Evolutionary conservation across 2,797 vertebrate genomes (phyloP), one percentile per base, ranked within the genome.

Genomic region (Channallabes apus): DNA sequence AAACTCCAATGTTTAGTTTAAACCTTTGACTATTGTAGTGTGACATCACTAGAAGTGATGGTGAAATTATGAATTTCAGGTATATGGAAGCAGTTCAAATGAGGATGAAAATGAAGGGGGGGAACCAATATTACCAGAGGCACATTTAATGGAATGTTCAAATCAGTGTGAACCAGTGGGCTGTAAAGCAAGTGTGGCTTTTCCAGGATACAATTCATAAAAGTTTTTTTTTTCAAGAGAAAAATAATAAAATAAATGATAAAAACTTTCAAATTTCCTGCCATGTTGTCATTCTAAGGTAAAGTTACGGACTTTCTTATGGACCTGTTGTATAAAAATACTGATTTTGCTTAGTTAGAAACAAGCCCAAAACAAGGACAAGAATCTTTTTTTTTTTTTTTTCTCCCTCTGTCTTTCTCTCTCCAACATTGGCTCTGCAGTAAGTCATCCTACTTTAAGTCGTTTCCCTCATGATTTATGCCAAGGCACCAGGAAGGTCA

Each of bases 391-490:
- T 73, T 17, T 29, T 88, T 15, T 78, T 20, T 82, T n/a, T n/a
- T n/a, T n/a, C 12, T 77, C 41, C 58, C 0, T 11, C 14, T 32
- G 6, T 14, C 17, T 41, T 32, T 79, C 1, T 24, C 27, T 71
- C 15, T 15, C n/a, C 77, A 15, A 67, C 46, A 22, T 59, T 15
- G 18, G 11, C 18, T 17, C 65, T 82, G 64, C 41, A 32, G 18
- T 81, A 27, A 80, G 38, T 11, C 78, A 54, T 14, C 27, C 68
- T 27, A 71, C 84, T 51, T 17, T 54, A 65, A 69, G 11, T 68
- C 24, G 51, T 41, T 81, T 80, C 71, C 68, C 5, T 20, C 27
- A 14, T 67, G 71, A 89, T 88, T 86, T 85, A 86, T 87, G 69
- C 84, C 62, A 6, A 27, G 73, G 81, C 58, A 59, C 51, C 73